Evolutionary conservation across 23 tunicate species (phyloP), one percentile per base, ranked within the genome.

Genomic region (Trididemnum miniatum): DNA sequence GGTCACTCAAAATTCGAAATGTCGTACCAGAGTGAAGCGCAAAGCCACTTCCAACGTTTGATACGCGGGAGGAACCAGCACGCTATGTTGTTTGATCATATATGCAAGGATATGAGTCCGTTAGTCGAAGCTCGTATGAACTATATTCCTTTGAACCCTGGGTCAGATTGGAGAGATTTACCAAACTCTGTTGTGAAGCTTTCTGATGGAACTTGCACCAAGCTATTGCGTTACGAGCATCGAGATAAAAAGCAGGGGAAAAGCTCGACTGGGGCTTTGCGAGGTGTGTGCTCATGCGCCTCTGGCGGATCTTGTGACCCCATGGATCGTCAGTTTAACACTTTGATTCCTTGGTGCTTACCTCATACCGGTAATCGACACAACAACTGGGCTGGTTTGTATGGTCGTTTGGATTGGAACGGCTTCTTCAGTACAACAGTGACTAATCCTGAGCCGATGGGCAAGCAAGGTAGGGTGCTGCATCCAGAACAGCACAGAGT

Each of bases 331-430:
- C 92, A 88, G 77, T 93, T 88, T 65, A 84, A 88, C 75, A 92
- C 97, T 0, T 75, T 93, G 0, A 84, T 93, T 25, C 93, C 98
- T 1, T 88, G 93, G 93, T 93, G 93, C 50, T 66, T 88, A 25
- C 98, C 98, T 3, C 92, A 93, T 65, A 88, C 98, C 1, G 93
- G 93, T 1, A 86, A 93, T 74, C 84, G 91, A 20, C 90, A 88
- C 84, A 93, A 93, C 65, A 54, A 93, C 81, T 93, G 98, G 98
- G 89, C 92, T 1, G 98, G 98, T 12, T 54, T 93, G 57, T 93
- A 88, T 64, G 98, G 98, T 0, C 84, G 98, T 18, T 57, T 93
- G 18, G 89, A 65, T 34, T 93, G 89, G 93, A 88, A 93, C 34
- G 98, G 98, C 26, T 93, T 80, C 50, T 93, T 88, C 84, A 93